Percentiles rank a stretch among this genome's conserved stretches.
Conservation (phyloP, 2,797 vertebrate genomes). For the Brachyrhaphis roseni region DNA sequence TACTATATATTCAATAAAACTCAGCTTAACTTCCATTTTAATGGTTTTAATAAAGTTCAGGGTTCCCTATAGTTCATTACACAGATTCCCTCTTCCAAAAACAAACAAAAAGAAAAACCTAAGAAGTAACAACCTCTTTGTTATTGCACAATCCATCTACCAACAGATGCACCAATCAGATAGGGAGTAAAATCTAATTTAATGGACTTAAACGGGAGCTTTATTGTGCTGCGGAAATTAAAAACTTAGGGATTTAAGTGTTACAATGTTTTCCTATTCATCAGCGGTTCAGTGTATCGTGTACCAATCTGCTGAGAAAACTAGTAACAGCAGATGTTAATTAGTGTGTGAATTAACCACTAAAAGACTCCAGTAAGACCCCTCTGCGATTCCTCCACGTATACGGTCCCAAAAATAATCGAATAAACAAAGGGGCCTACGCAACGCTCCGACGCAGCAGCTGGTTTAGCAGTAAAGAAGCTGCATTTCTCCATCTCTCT, state of each 20-base stretch:
- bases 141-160: conserved; percentile 19
- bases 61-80: conserved; percentile 3
- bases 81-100: neutral
- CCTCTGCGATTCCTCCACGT: neutral
- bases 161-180: conserved; percentile 16
- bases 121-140: conserved; percentile 1
- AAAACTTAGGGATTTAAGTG: conserved; percentile 14
- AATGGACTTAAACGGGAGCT: conserved; percentile 5
- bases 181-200: conserved; percentile 17
- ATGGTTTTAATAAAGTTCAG: conserved; percentile 7
- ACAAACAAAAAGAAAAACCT: neutral
- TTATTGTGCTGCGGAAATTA: conserved; percentile 23
- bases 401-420: neutral
- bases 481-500: neutral
- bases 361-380: conserved; percentile 11
- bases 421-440: neutral
- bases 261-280: conserved; percentile 17
- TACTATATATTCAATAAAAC: conserved; percentile 19
- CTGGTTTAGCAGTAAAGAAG: conserved; percentile 20
- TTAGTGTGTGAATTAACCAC: conserved; percentile 13
- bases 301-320: conserved; percentile 12
- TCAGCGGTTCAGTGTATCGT: conserved; percentile 46
- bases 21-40: conserved; percentile 8
- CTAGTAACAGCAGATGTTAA: conserved; percentile 17
- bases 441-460: conserved; percentile 20